phyloP scores from a whole-genome alignment of 2,888 invertebrate genomes.

The Aphidius colemani region DNA sequence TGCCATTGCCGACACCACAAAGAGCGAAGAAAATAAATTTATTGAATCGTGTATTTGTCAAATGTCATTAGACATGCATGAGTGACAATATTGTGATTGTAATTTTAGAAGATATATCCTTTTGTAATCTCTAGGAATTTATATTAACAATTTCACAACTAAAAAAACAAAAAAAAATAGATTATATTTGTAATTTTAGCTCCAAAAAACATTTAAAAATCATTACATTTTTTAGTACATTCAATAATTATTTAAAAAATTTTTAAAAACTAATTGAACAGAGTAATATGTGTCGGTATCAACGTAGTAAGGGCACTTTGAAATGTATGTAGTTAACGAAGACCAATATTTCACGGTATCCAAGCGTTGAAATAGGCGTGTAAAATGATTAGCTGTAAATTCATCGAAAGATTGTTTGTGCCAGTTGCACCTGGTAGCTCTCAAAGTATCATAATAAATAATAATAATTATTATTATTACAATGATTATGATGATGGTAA shows the following conservation, averaged over 20 bases:
- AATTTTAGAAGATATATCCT: too few species aligned
- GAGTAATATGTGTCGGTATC: conserved; percentile 3
- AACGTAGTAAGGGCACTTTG: not conserved
- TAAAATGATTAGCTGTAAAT: conserved; percentile 60
- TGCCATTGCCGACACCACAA: too few species aligned
- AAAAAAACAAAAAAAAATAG: too few species aligned
- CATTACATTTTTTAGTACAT: too few species aligned
- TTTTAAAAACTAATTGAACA: conserved; percentile 12
- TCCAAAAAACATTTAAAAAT: too few species aligned
- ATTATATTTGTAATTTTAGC: too few species aligned
- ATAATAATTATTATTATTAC: too few species aligned
- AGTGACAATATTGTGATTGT: too few species aligned
- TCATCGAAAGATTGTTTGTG: conserved; percentile 50
- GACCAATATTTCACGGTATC: conserved; percentile 45
- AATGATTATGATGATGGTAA: too few species aligned
- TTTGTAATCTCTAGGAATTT: too few species aligned
- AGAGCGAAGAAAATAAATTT: not conserved
- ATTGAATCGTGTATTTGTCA: conserved; percentile 4
- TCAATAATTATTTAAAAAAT: not conserved
- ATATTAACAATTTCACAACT: too few species aligned
- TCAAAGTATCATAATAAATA: conserved; percentile 42
- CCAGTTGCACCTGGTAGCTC: conserved; percentile 51
- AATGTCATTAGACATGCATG: too few species aligned
- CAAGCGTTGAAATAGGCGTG: conserved; percentile 50
- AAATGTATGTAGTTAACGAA: not conserved